phyloP scores from a whole-genome alignment of 2,888 invertebrate genomes.

The Drosophila koepferae region DNA sequence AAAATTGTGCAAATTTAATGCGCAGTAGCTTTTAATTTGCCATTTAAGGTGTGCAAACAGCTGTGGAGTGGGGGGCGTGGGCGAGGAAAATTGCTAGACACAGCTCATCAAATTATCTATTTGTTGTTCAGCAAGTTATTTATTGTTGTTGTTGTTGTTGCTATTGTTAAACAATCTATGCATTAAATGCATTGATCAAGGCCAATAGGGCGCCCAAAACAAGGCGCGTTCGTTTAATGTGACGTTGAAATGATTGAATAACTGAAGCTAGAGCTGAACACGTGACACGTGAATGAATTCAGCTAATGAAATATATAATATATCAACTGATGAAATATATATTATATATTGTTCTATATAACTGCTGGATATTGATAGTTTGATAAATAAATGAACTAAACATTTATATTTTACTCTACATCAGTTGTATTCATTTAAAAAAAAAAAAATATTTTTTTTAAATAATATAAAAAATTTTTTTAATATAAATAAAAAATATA shows the following conservation, averaged over 20 bases:
- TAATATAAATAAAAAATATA: too few species aligned
- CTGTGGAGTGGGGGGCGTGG: not conserved
- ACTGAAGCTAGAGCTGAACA: constrained; percentile 24
- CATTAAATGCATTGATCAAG: constrained; percentile 43
- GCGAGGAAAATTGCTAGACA: not conserved
- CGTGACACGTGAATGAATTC: constrained; percentile 21
- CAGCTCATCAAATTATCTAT: constrained; percentile 29
- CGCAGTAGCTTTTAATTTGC: constrained; percentile 73
- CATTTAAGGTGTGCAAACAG: constrained; percentile 63
- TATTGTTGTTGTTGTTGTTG: not conserved
- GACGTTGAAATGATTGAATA: constrained; percentile 5
- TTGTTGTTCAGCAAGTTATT: constrained; percentile 28
- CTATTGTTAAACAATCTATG: constrained; percentile 29
- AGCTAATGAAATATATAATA: not conserved
- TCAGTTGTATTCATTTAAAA: too few species aligned
- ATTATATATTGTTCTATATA: not conserved
- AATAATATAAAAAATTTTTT: too few species aligned
- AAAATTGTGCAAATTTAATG: constrained; percentile 62
- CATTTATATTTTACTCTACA: too few species aligned
- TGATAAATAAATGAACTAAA: not conserved
- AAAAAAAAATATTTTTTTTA: too few species aligned
- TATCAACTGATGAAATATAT: too few species aligned
- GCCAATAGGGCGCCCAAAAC: constrained; percentile 33
- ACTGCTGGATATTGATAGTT: not conserved
- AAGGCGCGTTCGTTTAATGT: constrained; percentile 18